phyloP scores from a whole-genome alignment of 2,797 vertebrate genomes.

The Chelidonichthys spinosus region DNA sequence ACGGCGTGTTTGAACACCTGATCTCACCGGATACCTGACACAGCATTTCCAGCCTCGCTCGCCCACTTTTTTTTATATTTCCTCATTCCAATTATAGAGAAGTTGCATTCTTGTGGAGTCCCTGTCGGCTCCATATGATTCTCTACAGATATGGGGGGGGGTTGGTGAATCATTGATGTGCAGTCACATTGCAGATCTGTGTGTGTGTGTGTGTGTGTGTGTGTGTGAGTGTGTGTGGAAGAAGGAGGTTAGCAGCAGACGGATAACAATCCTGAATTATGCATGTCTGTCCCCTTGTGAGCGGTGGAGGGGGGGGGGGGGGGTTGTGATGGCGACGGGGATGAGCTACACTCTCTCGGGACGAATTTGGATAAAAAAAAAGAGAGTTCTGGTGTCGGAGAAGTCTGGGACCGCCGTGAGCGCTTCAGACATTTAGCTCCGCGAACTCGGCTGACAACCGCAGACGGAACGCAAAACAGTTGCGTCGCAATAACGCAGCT shows the following conservation, averaged over 20 bases:
- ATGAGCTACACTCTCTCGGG: slow-evolving; percentile 57
- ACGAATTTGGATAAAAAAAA: slow-evolving; percentile 57
- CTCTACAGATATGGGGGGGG: slow-evolving; percentile 45
- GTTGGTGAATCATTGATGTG: slow-evolving; percentile 81
- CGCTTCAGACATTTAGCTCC: slow-evolving; percentile 43
- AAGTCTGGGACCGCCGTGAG: slow-evolving; percentile 38
- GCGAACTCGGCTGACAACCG: slow-evolving; percentile 29
- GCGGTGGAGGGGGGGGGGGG: slow-evolving; percentile 19
- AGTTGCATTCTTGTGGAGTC: slow-evolving; percentile 74
- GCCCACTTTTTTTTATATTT: slow-evolving; percentile 19
- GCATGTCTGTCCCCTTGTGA: slow-evolving; percentile 53
- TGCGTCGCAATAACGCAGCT: no score
- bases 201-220: slow-evolving; percentile 27
- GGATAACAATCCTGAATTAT: slow-evolving; percentile 70
- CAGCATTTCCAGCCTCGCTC: slow-evolving; percentile 58
- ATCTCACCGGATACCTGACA: slow-evolving; percentile 73
- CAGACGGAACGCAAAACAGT: background rate
- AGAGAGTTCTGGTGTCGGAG: slow-evolving; percentile 29
- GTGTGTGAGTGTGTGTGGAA: slow-evolving; percentile 26
- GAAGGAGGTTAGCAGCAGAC: slow-evolving; percentile 56
- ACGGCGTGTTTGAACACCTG: slow-evolving; percentile 71
- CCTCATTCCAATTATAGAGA: slow-evolving; percentile 77
- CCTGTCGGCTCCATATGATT: slow-evolving; percentile 74
- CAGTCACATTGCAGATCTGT: slow-evolving; percentile 74
- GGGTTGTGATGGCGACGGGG: slow-evolving; percentile 13